Conservation (phyloP, 2,888 invertebrate genomes). For the Sepioteuthis lessoniana region DNA sequence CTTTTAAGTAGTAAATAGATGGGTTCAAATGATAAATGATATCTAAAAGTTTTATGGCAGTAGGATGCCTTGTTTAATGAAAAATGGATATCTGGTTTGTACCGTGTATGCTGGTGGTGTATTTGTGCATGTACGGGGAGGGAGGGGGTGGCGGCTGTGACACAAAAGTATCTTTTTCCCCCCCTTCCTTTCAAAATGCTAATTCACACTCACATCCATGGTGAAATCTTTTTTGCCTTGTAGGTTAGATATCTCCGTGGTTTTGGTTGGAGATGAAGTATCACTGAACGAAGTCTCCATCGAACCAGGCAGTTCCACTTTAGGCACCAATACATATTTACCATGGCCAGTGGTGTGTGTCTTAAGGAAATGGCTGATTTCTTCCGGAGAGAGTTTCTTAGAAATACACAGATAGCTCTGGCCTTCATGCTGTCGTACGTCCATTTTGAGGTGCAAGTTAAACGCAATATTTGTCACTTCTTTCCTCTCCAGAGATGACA, state of each 20-base stretch:
- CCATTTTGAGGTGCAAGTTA: constrained; percentile 53
- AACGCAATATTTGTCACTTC: constrained; percentile 54
- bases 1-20: neutral
- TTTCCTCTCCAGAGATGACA: constrained; percentile 55
- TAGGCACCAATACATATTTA: constrained; percentile 58
- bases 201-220: constrained; percentile 47
- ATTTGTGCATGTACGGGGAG: neutral
- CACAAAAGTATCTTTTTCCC: neutral
- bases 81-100: neutral
- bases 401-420: constrained; percentile 57
- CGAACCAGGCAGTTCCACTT: constrained; percentile 53
- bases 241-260: constrained; percentile 44
- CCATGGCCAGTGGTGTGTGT: constrained; percentile 54
- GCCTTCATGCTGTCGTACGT: constrained; percentile 56
- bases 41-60: neutral
- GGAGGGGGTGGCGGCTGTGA: neutral
- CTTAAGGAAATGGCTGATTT: constrained; percentile 54
- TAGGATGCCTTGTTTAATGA: constrained; percentile 8
- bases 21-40: neutral
- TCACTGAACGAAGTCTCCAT: constrained; percentile 45
- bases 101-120: neutral
- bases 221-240: constrained; percentile 44
- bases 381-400: constrained; percentile 55
- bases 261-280: constrained; percentile 40
- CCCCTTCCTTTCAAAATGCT: neutral